Conservation (phyloP, 2,113 vertebrate genomes). For the Phalacrocorax pelagicus region DNA sequence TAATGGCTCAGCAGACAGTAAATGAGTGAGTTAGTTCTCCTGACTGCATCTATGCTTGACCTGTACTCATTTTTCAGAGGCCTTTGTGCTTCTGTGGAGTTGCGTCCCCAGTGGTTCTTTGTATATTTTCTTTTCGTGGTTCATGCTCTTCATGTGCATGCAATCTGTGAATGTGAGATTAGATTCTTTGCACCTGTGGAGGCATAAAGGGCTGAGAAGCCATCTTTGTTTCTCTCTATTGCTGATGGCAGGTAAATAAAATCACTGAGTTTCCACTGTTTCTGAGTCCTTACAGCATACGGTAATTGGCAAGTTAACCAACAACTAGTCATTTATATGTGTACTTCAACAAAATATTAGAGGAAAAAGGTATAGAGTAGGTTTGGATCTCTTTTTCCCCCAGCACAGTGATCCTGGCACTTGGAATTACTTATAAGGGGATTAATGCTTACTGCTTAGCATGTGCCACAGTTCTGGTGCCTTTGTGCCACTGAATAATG, state of each 20-base stretch:
- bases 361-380: not conserved
- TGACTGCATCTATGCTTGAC: not conserved
- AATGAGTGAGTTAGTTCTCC: not conserved
- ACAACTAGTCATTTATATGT: not conserved
- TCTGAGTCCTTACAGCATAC: not conserved
- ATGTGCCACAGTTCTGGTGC: no score
- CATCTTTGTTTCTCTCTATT: not conserved
- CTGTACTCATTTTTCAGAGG: not conserved
- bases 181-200: not conserved
- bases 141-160: not conserved
- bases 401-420: not conserved
- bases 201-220: not conserved
- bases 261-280: not conserved
- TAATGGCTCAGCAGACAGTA: conserved; percentile 9
- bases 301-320: not conserved
- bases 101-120: not conserved
- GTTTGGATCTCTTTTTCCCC: not conserved
- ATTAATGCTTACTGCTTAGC: no score
- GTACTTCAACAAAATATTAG: not conserved
- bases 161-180: not conserved
- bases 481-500: no score
- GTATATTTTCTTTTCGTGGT: not conserved
- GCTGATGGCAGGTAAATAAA: not conserved
- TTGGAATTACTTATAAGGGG: no score
- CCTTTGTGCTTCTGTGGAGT: not conserved